phyloP scores from a whole-genome alignment of 2,113 vertebrate genomes.

The Meriones unguiculatus region DNA sequence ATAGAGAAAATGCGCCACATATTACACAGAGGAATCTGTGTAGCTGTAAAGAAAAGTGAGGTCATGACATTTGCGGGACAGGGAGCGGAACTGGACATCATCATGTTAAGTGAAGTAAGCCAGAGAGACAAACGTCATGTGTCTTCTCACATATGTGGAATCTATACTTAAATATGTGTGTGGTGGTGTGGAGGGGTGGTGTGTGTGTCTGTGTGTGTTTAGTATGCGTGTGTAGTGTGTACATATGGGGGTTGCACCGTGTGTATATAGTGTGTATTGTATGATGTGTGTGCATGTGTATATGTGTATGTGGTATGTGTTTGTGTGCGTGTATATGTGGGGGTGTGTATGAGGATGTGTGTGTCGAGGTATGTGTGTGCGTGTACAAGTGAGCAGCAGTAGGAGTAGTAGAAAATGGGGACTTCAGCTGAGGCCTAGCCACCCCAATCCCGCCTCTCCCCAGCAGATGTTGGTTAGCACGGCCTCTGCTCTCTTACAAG shows the following conservation, averaged over 20 bases:
- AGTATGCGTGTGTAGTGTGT: background rate
- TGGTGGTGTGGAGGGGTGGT: background rate
- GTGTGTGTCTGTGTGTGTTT: too few relatives aligned
- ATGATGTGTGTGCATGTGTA: background rate
- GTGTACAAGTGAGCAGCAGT: background rate
- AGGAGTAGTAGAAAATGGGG: background rate
- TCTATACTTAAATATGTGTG: background rate
- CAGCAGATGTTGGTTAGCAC: constrained; percentile 25
- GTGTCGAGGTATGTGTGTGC: background rate
- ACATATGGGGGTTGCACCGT: background rate
- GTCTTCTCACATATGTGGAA: background rate
- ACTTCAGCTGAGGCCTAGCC: background rate
- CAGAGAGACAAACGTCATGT: background rate
- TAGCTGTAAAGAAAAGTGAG: background rate
- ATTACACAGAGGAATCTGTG: background rate
- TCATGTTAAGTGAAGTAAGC: background rate
- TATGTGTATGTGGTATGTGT: background rate
- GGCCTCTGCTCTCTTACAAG: constrained; percentile 15
- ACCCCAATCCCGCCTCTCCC: background rate
- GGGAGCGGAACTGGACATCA: background rate
- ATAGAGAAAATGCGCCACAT: background rate
- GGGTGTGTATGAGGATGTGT: background rate
- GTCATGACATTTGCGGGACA: background rate
- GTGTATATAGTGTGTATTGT: background rate
- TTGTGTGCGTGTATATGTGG: background rate